Base-by-base conservation (phyloP, 2,888 invertebrate genomes). In the Neoaliturus tenellus region DNA sequence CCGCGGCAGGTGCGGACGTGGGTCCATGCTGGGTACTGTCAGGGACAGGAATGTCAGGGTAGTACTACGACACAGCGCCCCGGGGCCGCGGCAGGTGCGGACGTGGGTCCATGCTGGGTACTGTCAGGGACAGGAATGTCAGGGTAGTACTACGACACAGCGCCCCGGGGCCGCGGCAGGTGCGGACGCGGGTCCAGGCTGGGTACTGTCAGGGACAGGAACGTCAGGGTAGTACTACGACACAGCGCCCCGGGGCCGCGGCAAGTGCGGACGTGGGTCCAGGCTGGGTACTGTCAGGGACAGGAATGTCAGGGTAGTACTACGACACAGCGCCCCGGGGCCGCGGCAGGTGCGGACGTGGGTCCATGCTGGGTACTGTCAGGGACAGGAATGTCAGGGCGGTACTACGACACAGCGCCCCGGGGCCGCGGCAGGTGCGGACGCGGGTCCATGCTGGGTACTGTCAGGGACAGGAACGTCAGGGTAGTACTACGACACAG, bases 381-480 rank as follows among this genome's bases (percentile, higher is more conserved):
- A 75, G n/a, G 25, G 20, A 31, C 31, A 62, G 17, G 62, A 28
- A 31, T 14, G 28, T 3, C 31, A 1, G 55, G 10, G 28, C 5
- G 12, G 28, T 62, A n/a, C 28, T 31, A 28, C 31, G 62, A 1
- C 28, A 62, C 62, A 20, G 31, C 25, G 4, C 23, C 62, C 51
- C 51, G 12, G 12, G 39, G 35, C 48, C 48, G 62, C 31, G 62
- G 67, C 67, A 33, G 35, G 67, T 33, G 62, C 31, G 62, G 31
- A 55, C 25, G 48, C 55, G 55, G 55, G 55, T 55, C 62, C 48
- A 17, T 14, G 75, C 44, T 12, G 75, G 75, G 75, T 75, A 48
- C 28, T 28, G 75, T 48, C 44, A 75, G n/a, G 25, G 20, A 31
- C 31, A 62, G 17, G 62, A 28, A 31, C 14, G 28, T 3, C 31